Evolutionary conservation across 2,797 vertebrate species (phyloP), one percentile per base, ranked within the genome.

Genomic region (Melanotaenia parkinsoni): DNA sequence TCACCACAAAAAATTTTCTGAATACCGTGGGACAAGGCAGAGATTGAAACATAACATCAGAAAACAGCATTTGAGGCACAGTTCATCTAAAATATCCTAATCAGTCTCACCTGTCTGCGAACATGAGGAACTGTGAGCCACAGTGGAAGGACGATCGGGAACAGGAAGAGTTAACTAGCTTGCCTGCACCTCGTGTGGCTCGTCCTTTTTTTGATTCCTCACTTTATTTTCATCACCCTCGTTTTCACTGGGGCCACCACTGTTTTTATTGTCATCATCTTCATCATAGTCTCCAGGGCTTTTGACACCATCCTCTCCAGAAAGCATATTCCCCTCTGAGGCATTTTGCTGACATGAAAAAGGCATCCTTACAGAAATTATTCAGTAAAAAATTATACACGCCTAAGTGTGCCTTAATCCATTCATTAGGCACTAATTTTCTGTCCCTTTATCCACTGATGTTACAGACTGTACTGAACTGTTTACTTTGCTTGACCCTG

Each of bases 71-170:
- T 43, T 26, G 1, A 47, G 16, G 24, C 4, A 22, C 11, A 50
- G 16, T 30, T 63, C 56, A 38, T 24, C 13, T 51, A 9, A 64
- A 37, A 63, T 1, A 32, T 33, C 10, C 1, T 1, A 37, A 3
- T 51, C 24, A 5, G 11, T 64, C 74, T 92, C 37, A 98, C 98
- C 58, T 91, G 92, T 78, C 95, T 97, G 68, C 96, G 93, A 63
- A 99, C 96, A 0, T 98, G 96, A 0, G 97, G 97, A 30, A 99
- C 77, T 0, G 96, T 98, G 83, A 98, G 94, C 97, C 97, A 98
- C 80, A 99, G 91, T 24, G 96, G 96, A 76, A 98, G 91, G 58
- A 97, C 93, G 0, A 98, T 96, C 69, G 97, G 97, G 69, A 98
- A 91, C 63, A 98, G 93, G 69, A 98, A 89, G 56, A 98, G 92